A percentile compares a stretch with the other conserved stretches of the same genome.
Evolutionary conservation across 2,113 vertebrate genomes (phyloP).

Genomic region (Dicentrarchus labrax): DNA sequence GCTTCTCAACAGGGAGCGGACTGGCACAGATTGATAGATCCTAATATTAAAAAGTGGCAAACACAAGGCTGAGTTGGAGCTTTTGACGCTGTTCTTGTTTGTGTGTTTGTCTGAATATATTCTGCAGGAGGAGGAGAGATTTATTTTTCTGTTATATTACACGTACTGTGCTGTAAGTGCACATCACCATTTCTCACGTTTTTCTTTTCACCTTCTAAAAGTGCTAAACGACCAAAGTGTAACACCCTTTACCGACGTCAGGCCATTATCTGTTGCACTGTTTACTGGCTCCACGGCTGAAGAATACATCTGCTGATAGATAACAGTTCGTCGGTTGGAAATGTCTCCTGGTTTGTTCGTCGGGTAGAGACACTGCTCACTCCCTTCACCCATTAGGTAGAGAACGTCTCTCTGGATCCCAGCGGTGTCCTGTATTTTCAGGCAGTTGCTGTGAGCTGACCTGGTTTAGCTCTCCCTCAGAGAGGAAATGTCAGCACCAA

Average conservation of each 20-base stretch:
- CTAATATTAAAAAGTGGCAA: constrained; percentile 12
- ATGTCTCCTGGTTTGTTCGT: constrained; percentile 25
- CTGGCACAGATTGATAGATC: not conserved
- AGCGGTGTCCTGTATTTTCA: constrained; percentile 50
- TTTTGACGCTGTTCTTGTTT: not conserved
- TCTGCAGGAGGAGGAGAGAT: not conserved
- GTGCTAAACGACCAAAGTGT: constrained; percentile 20
- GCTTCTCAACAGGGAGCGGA: not conserved
- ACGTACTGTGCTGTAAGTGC: not conserved
- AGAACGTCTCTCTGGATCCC: constrained; percentile 23
- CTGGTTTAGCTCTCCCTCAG: constrained; percentile 54
- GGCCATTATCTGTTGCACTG: constrained; percentile 8
- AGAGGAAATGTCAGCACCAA: constrained; percentile 59
- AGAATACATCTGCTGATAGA: constrained; percentile 10
- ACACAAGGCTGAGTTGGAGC: constrained; percentile 26
- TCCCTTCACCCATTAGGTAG: constrained; percentile 1
- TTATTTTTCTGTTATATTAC: not conserved
- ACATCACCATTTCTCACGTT: not conserved
- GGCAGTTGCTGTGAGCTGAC: constrained; percentile 50
- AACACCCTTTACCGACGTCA: constrained; percentile 9
- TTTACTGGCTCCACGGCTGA: not conserved
- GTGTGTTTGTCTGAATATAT: constrained; percentile 9
- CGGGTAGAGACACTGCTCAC: not conserved
- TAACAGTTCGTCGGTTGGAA: constrained; percentile 3
- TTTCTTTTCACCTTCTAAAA: constrained; percentile 31